These are phyloP conservation scores for Thelaira solivaga DNA, from an alignment of 2,888 invertebrate species.

Conservation along the genomic window DNA sequence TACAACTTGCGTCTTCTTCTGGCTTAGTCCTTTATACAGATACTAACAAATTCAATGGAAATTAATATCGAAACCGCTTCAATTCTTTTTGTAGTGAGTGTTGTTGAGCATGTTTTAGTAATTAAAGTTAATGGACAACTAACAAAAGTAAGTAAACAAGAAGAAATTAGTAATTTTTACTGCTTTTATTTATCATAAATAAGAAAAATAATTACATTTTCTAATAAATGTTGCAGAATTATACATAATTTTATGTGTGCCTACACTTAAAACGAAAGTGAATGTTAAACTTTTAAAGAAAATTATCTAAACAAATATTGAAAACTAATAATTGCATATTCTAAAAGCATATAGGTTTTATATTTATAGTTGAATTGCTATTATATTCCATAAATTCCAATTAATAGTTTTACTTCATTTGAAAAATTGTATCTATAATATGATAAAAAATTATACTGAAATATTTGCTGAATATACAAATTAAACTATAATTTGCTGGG, in stretches of 20 bases:
- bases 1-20: not conserved
- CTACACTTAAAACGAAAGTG: not conserved
- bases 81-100: not conserved
- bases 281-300: too few relatives aligned
- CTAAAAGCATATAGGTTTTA: too few relatives aligned
- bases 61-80: conserved; percentile 4
- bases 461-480: too few relatives aligned
- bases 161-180: not conserved
- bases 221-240: not conserved
- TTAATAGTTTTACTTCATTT: too few relatives aligned
- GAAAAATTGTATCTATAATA: too few relatives aligned
- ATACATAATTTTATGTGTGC: not conserved
- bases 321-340: too few relatives aligned
- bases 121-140: conserved; percentile 15
- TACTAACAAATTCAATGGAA: not conserved
- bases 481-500: too few relatives aligned
- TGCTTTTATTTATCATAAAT: not conserved
- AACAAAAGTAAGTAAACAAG: not conserved
- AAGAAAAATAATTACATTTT: conserved; percentile 5
- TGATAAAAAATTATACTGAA: too few relatives aligned
- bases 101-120: not conserved
- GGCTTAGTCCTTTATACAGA: not conserved
- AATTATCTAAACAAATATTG: too few relatives aligned
- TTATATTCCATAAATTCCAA: too few relatives aligned
- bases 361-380: too few relatives aligned